Percentiles rank a stretch among this genome's conserved stretches.
Conservation (phyloP, 2,888 invertebrate species). For the Spodoptera exigua region DNA sequence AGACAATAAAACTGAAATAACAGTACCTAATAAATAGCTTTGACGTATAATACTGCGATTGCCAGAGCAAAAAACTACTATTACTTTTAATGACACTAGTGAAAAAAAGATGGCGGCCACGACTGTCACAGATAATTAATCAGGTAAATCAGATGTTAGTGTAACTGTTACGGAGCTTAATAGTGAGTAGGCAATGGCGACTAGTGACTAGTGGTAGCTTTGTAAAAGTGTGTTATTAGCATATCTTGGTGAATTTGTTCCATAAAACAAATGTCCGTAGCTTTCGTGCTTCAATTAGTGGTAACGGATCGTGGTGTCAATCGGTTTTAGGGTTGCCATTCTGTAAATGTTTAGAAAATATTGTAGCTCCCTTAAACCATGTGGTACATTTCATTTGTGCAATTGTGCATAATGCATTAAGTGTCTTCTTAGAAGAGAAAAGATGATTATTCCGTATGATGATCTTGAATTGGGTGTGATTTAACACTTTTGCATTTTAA, state of each 20-base stretch:
- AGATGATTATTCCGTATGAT: no score
- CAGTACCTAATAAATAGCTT: no score
- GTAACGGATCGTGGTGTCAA: constrained; percentile 65
- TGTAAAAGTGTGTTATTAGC: constrained; percentile 29
- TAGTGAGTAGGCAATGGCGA: no score
- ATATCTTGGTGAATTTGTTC: constrained; percentile 36
- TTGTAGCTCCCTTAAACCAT: no score
- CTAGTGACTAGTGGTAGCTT: constrained; percentile 20
- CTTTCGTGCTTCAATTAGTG: constrained; percentile 71
- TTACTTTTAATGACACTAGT: constrained; percentile 20
- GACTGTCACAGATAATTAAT: constrained; percentile 48
- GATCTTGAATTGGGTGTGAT: no score
- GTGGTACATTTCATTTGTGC: no score
- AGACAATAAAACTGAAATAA: no score
- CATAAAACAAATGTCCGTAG: constrained; percentile 70
- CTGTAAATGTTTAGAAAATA: neutral
- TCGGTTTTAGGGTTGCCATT: constrained; percentile 39
- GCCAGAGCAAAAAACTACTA: constrained; percentile 26
- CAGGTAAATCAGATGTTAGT: constrained; percentile 36
- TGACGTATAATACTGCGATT: constrained; percentile 3
- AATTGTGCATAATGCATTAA: no score
- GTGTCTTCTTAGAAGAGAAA: no score
- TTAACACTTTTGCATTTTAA: no score
- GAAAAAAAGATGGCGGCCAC: constrained; percentile 30
- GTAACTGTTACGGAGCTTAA: neutral